Base-by-base conservation (phyloP, 2,888 invertebrate species). In the Coecobrya sp. region DNA sequence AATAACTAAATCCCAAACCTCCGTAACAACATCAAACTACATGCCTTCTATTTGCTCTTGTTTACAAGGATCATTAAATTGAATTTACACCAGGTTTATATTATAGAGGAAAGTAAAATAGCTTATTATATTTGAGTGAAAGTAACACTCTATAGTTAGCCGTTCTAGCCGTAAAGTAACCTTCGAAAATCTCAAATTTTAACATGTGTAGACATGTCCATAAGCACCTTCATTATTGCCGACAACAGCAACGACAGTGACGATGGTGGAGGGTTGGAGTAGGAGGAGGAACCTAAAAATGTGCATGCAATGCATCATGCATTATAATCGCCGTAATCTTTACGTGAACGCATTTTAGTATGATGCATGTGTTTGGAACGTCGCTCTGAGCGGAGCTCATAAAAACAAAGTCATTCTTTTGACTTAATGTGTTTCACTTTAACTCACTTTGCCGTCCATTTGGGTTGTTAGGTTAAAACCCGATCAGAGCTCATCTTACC, bases 311-410 rank as follows among this genome's bases (percentile, higher is more conserved):
- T 65, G 79, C 86, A 86, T 81, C 81, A 79, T 52, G 49, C 52
- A 79, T 25, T 52, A 52, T 79, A 10, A 27, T 79, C 49, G 13
- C 25, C 52, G 0, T 76, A 76, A 49, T 76, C 49, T 76, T 25
- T 45, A 22, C 13, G 11, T 49, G 49, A 30, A 55, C 22, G 65
- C 11, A 55, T 81, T 52, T 55, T 25, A 13, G 81, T 52, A 45
- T 73, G 86, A 76, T 76, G 73, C 87, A 76, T 87, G 76, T 62
- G 62, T 76, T 87, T 62, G 7, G 87, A 55, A 27, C 76, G 87
- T 36, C 87, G 87, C 79, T 42, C 65, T 59, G 87, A 81, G 81
- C 81, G 27, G 65, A 79, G 87, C 79, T 62, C 36, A n/a, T 2
- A 86, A 86, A 52, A 81, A 79, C 79, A 86, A 52, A 70, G 70